Evolutionary conservation across 2,888 invertebrate species (phyloP), one percentile per base, ranked within the genome.

Genomic region (Ichneumoninae sp.): DNA sequence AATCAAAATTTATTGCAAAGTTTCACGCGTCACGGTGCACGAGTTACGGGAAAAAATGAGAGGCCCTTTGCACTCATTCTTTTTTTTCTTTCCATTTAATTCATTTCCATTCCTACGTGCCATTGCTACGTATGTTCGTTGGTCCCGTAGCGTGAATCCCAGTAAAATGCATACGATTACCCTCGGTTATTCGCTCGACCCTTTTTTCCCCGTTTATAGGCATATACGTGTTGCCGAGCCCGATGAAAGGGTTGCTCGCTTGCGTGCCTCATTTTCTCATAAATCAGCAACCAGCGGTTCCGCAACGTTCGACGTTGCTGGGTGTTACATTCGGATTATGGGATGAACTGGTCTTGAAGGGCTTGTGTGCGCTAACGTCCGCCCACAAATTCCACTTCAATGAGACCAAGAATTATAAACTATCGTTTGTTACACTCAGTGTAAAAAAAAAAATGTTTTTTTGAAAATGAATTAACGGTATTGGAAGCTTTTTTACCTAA

Each of bases 81-180:
- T 30, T 52, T 57, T 75, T n/a, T 57, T 77, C 30, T 70, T 47
- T 54, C 54, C 33, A 16, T 50, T 52, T 72, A 19, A 44, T 57
- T 57, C 57, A 57, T 26, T 22, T 22, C 26, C 4, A 13, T 57
- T 22, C 26, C 10, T 57, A 54, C 40, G 57, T 70, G 33, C 52
- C 26, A 26, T 26, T 26, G 3, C 30, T 30, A 30, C 30, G 76
- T 60, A 54, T 75, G 71, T 83, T 71, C 71, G 75, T 80, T 62
- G 78, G 40, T 66, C 40, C 13, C 47, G 69, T 75, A 69, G 69
- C 70, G 70, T 74, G 87, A 89, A 90, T 88, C 75, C 89, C 88
- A 85, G 89, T 90, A 89, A 92, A 92, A 92, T 89, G 92, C 92
- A 92, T 92, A 91, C 91, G 91, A 92, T 92, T 92, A 92, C 91